Evolutionary conservation across 2,797 vertebrate species (phyloP).

Genomic region (Trachops cirrhosus): DNA sequence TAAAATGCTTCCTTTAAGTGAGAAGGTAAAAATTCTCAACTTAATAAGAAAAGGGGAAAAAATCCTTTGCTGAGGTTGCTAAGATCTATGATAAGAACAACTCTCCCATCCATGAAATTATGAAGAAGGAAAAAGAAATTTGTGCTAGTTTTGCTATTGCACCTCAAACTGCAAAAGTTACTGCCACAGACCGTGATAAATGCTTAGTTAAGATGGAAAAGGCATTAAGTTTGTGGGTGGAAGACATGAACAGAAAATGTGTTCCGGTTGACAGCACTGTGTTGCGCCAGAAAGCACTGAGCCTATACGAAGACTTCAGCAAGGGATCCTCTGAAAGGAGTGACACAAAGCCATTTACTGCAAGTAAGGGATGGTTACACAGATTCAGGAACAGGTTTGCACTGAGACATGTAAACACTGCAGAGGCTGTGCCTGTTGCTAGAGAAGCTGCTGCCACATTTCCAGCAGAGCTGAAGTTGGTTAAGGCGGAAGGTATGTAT

Average conservation of each 20-base stretch:
- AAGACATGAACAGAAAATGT: background rate
- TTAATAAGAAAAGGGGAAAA: background rate
- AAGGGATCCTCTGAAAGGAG: background rate
- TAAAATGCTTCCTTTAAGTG: background rate
- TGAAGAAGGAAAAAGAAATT: background rate
- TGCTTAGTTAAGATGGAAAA: background rate
- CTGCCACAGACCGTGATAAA: background rate
- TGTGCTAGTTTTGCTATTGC: background rate
- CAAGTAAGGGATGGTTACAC: background rate
- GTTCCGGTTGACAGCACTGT: accelerated
- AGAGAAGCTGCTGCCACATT: background rate
- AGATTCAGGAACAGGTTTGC: background rate
- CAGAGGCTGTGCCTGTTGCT: background rate
- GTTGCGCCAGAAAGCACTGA: background rate
- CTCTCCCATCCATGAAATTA: background rate
- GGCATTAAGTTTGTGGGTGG: background rate
- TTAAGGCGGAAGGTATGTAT: background rate
- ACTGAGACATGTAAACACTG: background rate
- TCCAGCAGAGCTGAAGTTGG: background rate
- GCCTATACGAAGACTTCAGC: background rate
- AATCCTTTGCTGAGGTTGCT: background rate
- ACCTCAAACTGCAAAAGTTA: background rate
- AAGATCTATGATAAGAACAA: background rate
- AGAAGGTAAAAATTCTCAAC: background rate
- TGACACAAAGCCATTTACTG: background rate